These are phyloP conservation scores for Dryobates pubescens DNA, from an alignment of 2,797 vertebrate genomes.

Conservation along the genomic window DNA sequence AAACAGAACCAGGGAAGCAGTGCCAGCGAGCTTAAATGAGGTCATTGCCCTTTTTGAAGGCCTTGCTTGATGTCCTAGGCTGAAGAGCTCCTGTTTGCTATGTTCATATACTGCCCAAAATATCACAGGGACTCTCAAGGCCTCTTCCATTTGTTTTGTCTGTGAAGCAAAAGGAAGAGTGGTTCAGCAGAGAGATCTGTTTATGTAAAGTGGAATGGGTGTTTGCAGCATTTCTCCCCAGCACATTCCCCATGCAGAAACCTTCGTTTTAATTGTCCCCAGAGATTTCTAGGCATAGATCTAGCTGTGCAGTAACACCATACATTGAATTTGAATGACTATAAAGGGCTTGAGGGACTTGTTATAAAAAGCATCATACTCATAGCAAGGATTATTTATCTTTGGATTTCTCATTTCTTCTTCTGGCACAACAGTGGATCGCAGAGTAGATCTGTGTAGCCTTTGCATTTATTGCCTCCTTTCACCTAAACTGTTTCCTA, in stretches of 20 bases:
- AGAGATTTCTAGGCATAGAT: constrained; percentile 21
- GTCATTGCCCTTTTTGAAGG: background rate
- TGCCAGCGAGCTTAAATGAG: background rate
- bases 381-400: constrained; percentile 14
- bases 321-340: constrained; percentile 7
- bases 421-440: background rate
- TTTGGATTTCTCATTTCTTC: background rate
- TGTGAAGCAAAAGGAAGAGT: background rate
- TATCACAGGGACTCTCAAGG: background rate
- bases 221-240: background rate
- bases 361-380: background rate
- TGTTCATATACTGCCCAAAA: background rate
- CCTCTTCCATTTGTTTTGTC: background rate
- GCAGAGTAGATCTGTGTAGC: background rate
- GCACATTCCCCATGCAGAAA: background rate
- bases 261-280: background rate
- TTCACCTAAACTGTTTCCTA: background rate
- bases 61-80: background rate
- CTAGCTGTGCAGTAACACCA: background rate
- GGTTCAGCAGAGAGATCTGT: background rate
- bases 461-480: background rate
- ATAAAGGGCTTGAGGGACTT: background rate
- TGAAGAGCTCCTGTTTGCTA: background rate
- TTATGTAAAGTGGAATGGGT: background rate
- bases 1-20: background rate